A percentile compares a stretch with the other conserved stretches of the same genome.
phyloP scores from a whole-genome alignment of 2,113 vertebrate genomes.

The Hippocampus guttulatus region DNA sequence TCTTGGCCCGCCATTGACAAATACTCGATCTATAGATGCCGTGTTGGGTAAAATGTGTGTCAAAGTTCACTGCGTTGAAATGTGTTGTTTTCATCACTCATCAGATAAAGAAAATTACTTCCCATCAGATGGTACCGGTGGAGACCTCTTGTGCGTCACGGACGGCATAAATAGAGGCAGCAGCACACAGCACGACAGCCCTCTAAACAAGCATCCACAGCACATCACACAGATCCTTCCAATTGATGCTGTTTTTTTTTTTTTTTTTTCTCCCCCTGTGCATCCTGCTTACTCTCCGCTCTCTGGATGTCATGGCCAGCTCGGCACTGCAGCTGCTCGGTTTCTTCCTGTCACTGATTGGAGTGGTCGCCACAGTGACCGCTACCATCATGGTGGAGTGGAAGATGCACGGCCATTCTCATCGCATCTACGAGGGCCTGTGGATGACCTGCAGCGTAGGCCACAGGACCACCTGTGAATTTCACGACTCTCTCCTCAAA shows the following conservation, averaged over 20 bases:
- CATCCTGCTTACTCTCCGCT: neutral
- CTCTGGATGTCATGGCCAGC: slow-evolving; percentile 75
- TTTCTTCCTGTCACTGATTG: slow-evolving; percentile 78
- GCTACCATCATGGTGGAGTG: slow-evolving; percentile 84
- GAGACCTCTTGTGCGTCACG: slow-evolving; percentile 37
- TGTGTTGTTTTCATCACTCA: neutral
- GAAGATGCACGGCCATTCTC: slow-evolving; percentile 75
- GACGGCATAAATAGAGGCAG: slow-evolving; percentile 33
- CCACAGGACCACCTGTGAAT: slow-evolving; percentile 77
- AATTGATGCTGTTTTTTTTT: neutral
- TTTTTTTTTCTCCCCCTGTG: neutral
- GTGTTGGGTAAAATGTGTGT: neutral
- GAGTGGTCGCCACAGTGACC: slow-evolving; percentile 74
- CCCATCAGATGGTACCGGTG: slow-evolving; percentile 28
- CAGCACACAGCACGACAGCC: slow-evolving; percentile 4
- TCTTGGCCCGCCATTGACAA: too few species aligned
- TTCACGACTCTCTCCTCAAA: slow-evolving; percentile 77
- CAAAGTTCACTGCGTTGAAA: neutral
- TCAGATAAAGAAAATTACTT: slow-evolving; percentile 1
- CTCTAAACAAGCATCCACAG: slow-evolving; percentile 3
- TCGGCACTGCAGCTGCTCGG: slow-evolving; percentile 82
- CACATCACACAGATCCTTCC: neutral
- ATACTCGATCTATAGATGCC: neutral
- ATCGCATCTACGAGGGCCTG: slow-evolving; percentile 78
- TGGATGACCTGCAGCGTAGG: slow-evolving; percentile 85